Evolutionary conservation across 2,888 invertebrate genomes (phyloP), one percentile per base, ranked within the genome.

Genomic region (Lithophane semibrunnea): DNA sequence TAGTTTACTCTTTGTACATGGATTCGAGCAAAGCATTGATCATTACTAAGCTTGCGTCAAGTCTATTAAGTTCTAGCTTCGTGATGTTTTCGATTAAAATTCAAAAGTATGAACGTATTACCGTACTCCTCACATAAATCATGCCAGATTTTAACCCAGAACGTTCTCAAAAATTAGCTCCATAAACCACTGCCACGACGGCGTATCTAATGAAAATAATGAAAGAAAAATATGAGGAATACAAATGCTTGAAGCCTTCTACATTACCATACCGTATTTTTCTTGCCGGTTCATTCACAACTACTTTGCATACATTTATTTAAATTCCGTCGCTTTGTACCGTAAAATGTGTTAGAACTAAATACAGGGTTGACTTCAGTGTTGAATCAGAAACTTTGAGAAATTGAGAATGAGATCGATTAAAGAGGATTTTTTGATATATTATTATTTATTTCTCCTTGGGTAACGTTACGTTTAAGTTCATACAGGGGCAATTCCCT

Each of bases 301-400:
- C 66, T 73, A 63, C 70, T 73, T 82, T 54, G 79, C 73, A 78
- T 82, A 69, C 16, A 83, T 69, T 77, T 83, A 82, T 44, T 67
- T 71, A 52, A 52, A 63, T 61, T 82, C 12, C 60, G 16, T 42
- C 4, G 7, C 10, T 60, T 58, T 65, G 37, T 69, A 79, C 29
- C 12, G 13, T 37, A 21, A n/a, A 54, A 24, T 18, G 44, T 68
- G 21, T 58, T 2, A 44, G 24, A 60, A 58, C 16, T 61, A 29
- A 29, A 52, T 18, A 77, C n/a, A 54, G 16, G 18, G 0, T 52
- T 52, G 29, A 29, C 18, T 73, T 44, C 2, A 21, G 13, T 47
- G 8, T 13, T n/a, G 7, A 64, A 63, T 58, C 24, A 58, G 24
- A 24, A 24, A 24, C 24, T n/a, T 21, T n/a, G 24, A 58, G 58